These are phyloP conservation scores for Drosophila willistoni DNA, from an alignment of 1,140 invertebrate genomes.

Conservation along the genomic window DNA sequence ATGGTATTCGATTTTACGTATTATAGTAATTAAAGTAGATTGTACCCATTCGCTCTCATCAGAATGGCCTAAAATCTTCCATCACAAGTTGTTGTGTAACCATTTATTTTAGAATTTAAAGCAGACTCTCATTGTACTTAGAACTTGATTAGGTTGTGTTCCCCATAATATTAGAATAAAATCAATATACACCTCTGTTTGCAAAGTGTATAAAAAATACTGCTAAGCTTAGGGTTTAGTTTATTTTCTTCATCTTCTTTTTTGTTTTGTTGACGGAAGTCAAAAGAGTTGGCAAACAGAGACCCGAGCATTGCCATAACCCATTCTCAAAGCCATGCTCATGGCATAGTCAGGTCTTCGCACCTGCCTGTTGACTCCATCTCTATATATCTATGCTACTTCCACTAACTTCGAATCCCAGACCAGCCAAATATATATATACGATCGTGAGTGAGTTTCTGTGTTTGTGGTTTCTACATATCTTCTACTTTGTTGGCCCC, in stretches of 20 bases:
- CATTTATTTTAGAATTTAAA: too few species aligned
- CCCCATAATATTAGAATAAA: not conserved
- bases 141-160: not conserved
- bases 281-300: slow-evolving; percentile 44
- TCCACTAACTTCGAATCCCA: not conserved
- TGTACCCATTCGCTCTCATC: too few species aligned
- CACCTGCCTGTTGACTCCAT: slow-evolving; percentile 29
- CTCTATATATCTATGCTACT: slow-evolving; percentile 4
- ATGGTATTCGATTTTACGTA: too few species aligned
- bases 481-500: slow-evolving; percentile 52
- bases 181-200: not conserved
- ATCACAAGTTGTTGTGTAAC: too few species aligned
- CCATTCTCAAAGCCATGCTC: slow-evolving; percentile 8
- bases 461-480: slow-evolving; percentile 57
- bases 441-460: slow-evolving; percentile 37
- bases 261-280: slow-evolving; percentile 77
- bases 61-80: too few species aligned
- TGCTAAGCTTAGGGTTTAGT: slow-evolving; percentile 50
- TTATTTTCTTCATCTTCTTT: slow-evolving; percentile 12
- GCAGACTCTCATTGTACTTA: too few species aligned
- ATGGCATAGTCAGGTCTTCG: slow-evolving; percentile 38
- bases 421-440: not conserved
- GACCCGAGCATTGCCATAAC: not conserved
- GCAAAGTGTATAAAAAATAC: slow-evolving; percentile 17
- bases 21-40: too few species aligned